Conservation (phyloP, 2,797 vertebrate genomes). For the Selene dorsalis region DNA sequence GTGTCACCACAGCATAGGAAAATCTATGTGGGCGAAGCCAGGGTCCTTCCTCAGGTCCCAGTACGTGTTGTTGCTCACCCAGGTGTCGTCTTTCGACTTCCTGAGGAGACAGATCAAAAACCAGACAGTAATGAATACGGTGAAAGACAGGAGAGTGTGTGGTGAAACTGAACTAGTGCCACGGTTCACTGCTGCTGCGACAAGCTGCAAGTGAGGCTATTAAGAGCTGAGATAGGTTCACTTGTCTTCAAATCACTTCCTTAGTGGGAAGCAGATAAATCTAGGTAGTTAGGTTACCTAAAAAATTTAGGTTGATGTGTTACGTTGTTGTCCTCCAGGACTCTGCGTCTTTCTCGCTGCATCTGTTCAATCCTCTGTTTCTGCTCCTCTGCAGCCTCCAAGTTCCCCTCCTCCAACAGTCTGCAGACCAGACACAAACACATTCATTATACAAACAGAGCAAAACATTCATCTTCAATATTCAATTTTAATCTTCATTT, state of each 20-base stretch:
- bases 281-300: slow-evolving; percentile 81
- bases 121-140: background rate
- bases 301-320: slow-evolving; percentile 95
- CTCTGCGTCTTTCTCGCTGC: slow-evolving; percentile 90
- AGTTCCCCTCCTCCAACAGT: slow-evolving; percentile 93
- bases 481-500: slow-evolving; percentile 12
- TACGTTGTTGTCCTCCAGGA: slow-evolving; percentile 88
- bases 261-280: background rate
- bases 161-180: background rate
- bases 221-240: background rate
- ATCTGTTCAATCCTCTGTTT: slow-evolving; percentile 96
- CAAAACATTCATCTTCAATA: slow-evolving; percentile 34
- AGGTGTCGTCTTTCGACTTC: slow-evolving; percentile 91
- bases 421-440: slow-evolving; percentile 76
- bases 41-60: slow-evolving; percentile 92
- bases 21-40: slow-evolving; percentile 90
- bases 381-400: slow-evolving; percentile 92
- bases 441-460: slow-evolving; percentile 36
- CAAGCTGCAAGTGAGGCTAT: background rate
- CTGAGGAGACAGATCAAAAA: slow-evolving; percentile 74
- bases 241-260: background rate
- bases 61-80: slow-evolving; percentile 96
- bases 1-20: slow-evolving; percentile 93
- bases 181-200: background rate
- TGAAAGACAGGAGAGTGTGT: background rate